Evolutionary conservation across 1,140 invertebrate species (phyloP).

Genomic region (Sycophila sp.): DNA sequence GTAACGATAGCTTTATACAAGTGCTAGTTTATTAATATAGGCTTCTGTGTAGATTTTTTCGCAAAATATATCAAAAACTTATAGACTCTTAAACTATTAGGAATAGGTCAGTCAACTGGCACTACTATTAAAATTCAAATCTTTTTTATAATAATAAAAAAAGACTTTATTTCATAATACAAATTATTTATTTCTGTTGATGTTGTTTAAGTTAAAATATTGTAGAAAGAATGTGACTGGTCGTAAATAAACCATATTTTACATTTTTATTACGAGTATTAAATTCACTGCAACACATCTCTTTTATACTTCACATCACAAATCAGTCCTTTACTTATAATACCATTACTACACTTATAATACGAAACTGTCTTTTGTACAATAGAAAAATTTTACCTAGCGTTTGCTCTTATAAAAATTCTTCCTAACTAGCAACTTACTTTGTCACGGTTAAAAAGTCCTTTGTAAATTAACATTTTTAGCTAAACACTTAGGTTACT

Average conservation of each 20-base stretch:
- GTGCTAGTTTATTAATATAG: background rate
- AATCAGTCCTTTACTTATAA: no score
- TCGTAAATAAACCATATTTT: conserved; percentile 62
- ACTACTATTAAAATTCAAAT: background rate
- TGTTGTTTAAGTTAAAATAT: conserved; percentile 50
- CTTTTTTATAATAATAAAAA: background rate
- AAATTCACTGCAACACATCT: no score
- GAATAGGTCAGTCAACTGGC: background rate
- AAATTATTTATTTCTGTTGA: conserved; percentile 26
- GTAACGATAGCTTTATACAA: background rate
- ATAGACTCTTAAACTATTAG: background rate
- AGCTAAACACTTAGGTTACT: no score
- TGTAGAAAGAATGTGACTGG: conserved; percentile 56
- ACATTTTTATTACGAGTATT: conserved; percentile 52
- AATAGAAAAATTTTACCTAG: no score
- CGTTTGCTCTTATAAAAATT: no score
- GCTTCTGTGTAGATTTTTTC: background rate
- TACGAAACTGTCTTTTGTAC: no score
- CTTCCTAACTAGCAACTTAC: no score
- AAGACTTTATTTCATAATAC: background rate
- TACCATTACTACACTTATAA: no score
- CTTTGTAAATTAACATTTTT: no score
- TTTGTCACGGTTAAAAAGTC: no score
- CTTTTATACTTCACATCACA: no score
- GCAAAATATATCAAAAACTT: background rate